Percentiles rank a stretch among this genome's conserved stretches.
phyloP scores from a whole-genome alignment of 2,888 invertebrate species.

The Drosophila subsilvestris region DNA sequence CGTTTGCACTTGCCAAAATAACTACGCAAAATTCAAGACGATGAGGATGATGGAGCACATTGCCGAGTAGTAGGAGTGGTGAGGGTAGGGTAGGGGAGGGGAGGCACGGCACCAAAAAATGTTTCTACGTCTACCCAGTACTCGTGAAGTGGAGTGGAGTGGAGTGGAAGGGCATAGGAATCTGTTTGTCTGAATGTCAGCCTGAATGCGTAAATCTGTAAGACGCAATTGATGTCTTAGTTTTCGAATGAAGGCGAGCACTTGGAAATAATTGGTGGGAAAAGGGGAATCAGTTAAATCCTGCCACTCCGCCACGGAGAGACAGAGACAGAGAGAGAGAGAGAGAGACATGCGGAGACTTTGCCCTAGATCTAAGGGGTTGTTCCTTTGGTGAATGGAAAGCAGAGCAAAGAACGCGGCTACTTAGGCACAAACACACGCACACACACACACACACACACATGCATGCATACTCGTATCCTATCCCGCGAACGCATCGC shows the following conservation, averaged over 20 bases:
- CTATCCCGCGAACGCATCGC: not conserved
- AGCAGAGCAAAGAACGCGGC: not conserved
- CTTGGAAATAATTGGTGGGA: not conserved
- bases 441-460: not conserved
- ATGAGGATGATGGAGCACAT: slow-evolving; percentile 25
- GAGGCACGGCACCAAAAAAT: not conserved
- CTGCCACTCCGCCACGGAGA: not conserved
- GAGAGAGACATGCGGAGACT: not conserved
- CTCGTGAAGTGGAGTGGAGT: too few species aligned
- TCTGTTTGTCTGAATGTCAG: not conserved
- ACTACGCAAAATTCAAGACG: slow-evolving; percentile 70
- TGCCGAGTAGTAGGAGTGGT: slow-evolving; percentile 4
- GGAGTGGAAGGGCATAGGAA: not conserved
- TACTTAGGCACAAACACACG: not conserved
- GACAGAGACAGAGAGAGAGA: too few species aligned
- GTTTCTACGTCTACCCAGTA: not conserved
- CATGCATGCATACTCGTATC: not conserved
- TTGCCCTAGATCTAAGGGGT: not conserved
- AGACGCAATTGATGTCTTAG: not conserved
- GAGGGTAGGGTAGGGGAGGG: too few species aligned
- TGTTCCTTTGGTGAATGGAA: not conserved
- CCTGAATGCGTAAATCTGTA: not conserved
- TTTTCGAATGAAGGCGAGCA: not conserved
- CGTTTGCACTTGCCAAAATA: slow-evolving; percentile 78
- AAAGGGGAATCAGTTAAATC: not conserved